These are phyloP conservation scores for Australoheros scitulus DNA, from an alignment of 2,113 vertebrate species.

Conservation along the genomic window DNA sequence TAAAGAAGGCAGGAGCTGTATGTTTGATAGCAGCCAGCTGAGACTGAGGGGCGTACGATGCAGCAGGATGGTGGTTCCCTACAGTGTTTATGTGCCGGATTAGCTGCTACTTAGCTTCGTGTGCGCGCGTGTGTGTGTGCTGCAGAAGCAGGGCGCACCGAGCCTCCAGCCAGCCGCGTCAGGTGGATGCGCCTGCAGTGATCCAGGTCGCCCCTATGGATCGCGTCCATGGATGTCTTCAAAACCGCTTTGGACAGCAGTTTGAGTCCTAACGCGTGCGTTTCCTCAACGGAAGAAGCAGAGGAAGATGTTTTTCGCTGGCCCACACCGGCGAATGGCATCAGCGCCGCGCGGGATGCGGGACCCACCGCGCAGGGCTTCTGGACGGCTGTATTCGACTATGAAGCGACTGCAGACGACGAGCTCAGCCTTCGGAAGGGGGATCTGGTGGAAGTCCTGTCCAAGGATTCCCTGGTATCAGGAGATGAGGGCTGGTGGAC, in stretches of 20 bases:
- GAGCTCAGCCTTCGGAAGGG: constrained; percentile 93
- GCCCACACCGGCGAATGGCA: constrained; percentile 60
- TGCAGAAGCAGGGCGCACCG: constrained; percentile 46
- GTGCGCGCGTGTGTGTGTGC: constrained; percentile 2
- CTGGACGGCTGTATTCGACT: constrained; percentile 98
- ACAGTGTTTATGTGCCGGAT: constrained; percentile 52
- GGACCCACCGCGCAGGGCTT: constrained; percentile 55
- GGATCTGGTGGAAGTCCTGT: constrained; percentile 92
- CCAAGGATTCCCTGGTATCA: constrained; percentile 93
- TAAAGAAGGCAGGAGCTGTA: neutral
- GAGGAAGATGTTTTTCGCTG: constrained; percentile 72
- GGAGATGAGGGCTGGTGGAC: constrained; percentile 99
- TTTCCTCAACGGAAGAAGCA: constrained; percentile 55
- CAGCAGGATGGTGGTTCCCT: constrained; percentile 33
- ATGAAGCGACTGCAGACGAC: constrained; percentile 93
- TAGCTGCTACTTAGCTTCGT: constrained; percentile 54
- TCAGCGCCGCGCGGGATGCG: constrained; percentile 46
- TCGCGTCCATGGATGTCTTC: constrained; percentile 82
- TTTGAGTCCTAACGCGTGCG: constrained; percentile 65
- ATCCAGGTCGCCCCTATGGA: constrained; percentile 80
- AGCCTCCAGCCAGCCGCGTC: constrained; percentile 56
- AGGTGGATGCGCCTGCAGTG: constrained; percentile 77
- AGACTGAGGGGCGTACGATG: constrained; percentile 26
- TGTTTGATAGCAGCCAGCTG: constrained; percentile 16
- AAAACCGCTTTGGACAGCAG: constrained; percentile 74